These are phyloP conservation scores for Rhingia campestris DNA, from an alignment of 2,888 invertebrate species.

Conservation along the genomic window DNA sequence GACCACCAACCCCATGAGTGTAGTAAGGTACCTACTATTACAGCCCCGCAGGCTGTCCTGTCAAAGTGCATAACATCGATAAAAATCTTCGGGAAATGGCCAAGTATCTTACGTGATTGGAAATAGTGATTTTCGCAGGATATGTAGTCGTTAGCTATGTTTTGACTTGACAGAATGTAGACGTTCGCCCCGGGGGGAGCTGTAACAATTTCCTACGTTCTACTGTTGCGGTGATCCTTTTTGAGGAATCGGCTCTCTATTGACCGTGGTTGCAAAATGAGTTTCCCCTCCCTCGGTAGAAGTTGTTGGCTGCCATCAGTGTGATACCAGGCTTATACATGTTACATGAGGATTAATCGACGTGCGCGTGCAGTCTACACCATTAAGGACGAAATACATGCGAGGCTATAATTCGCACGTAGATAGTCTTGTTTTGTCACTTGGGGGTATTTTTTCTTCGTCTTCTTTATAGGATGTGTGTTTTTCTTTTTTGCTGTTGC, in stretches of 20 bases:
- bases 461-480: not conserved
- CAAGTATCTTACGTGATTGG: constrained; percentile 66
- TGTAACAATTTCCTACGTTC: constrained; percentile 20
- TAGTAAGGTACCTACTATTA: not conserved
- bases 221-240: constrained; percentile 27
- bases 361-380: constrained; percentile 30
- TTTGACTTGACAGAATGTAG: not conserved
- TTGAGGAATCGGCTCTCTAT: constrained; percentile 50
- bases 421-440: constrained; percentile 18
- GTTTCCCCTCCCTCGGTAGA: constrained; percentile 1
- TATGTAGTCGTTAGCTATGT: constrained; percentile 17
- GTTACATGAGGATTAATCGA: constrained; percentile 50
- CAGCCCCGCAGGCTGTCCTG: not conserved
- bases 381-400: constrained; percentile 11
- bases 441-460: constrained; percentile 19
- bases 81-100: constrained; percentile 49
- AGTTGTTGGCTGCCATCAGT: not conserved
- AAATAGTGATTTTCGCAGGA: constrained; percentile 42
- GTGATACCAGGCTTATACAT: constrained; percentile 32
- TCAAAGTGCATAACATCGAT: constrained; percentile 58
- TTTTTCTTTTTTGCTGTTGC: not conserved
- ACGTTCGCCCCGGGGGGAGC: constrained; percentile 6
- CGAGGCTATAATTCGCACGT: constrained; percentile 47
- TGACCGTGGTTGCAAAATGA: constrained; percentile 41
- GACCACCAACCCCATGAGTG: not conserved